phyloP scores from a whole-genome alignment of 2,888 invertebrate species.

The Andrena minutula region DNA sequence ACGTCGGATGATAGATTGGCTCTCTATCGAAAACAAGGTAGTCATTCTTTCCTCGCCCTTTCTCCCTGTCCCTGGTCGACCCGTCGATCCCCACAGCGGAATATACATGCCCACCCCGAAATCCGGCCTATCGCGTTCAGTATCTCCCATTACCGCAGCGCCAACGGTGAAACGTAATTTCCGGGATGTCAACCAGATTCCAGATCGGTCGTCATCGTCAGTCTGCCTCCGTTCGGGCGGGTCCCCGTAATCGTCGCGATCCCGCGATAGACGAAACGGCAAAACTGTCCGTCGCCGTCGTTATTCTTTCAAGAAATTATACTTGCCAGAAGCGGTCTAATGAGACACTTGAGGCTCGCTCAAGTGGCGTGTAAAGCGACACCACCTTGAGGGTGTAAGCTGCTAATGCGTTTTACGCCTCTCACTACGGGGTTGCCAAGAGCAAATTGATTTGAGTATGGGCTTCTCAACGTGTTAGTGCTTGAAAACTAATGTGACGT shows the following conservation, averaged over 20 bases:
- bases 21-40: constrained; percentile 71
- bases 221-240: constrained; percentile 53
- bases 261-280: constrained; percentile 42
- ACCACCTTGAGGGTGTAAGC: neutral
- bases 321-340: neutral
- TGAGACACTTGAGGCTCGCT: neutral
- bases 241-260: constrained; percentile 48
- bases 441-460: too few relatives aligned
- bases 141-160: constrained; percentile 78
- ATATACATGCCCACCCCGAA: constrained; percentile 59
- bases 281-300: constrained; percentile 2
- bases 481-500: too few relatives aligned
- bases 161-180: constrained; percentile 83
- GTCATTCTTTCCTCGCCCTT: constrained; percentile 54
- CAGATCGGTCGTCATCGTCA: constrained; percentile 69
- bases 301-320: neutral
- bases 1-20: constrained; percentile 67
- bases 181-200: constrained; percentile 78
- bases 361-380: neutral
- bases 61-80: constrained; percentile 10
- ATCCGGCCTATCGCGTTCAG: constrained; percentile 68
- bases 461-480: too few relatives aligned
- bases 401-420: too few relatives aligned
- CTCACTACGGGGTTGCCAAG: too few relatives aligned
- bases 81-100: constrained; percentile 52